Conservation (phyloP, 2,797 vertebrate genomes). For the Heliangelus exortis region DNA sequence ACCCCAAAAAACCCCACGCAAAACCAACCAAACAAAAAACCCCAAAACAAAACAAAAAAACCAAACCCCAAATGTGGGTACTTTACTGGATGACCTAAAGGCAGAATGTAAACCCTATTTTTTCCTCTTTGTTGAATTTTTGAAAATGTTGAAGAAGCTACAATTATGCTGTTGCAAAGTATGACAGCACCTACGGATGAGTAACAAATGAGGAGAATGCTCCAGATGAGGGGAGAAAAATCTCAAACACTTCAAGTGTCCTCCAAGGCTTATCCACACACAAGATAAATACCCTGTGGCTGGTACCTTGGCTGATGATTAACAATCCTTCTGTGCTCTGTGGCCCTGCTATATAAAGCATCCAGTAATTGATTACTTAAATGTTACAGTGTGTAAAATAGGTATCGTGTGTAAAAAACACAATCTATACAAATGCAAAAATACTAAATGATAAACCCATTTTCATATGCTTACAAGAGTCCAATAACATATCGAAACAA, state of each 20-base stretch:
- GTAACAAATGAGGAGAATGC: constrained; percentile 70
- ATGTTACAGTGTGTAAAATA: neutral
- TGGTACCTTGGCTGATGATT: constrained; percentile 71
- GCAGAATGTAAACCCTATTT: neutral
- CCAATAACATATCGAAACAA: neutral
- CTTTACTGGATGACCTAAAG: neutral
- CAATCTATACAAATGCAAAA: neutral
- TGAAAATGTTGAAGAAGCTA: constrained; percentile 8
- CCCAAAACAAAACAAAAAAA: no score
- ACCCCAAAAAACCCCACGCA: neutral
- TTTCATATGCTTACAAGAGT: neutral
- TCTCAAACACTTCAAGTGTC: constrained; percentile 71
- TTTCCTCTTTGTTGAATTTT: constrained; percentile 31
- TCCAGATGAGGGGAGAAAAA: constrained; percentile 77
- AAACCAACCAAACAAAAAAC: neutral
- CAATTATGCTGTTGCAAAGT: neutral
- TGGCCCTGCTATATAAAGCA: neutral
- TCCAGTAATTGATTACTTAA: neutral
- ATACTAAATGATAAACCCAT: neutral
- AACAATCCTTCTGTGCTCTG: constrained; percentile 58
- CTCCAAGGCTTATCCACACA: constrained; percentile 73
- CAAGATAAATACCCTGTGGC: constrained; percentile 75
- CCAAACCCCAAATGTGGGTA: neutral
- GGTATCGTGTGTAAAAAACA: neutral
- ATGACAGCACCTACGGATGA: constrained; percentile 68